Conservation (phyloP, 2,797 vertebrate genomes). For the Vultur gryphus region DNA sequence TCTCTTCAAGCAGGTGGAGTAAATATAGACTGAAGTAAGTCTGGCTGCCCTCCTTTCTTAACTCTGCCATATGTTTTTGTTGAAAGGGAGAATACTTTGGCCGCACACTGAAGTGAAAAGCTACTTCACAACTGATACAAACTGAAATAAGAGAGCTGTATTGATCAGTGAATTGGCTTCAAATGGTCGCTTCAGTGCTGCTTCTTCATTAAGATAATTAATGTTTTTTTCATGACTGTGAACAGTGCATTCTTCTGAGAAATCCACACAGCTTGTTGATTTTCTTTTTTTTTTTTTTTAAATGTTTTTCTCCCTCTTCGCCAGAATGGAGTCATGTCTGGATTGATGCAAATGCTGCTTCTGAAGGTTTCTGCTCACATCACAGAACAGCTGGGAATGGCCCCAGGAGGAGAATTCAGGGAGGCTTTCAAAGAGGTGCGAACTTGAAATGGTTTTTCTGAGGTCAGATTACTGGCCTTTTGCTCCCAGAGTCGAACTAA, state of each 20-base stretch:
- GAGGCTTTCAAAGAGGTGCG: conserved; percentile 96
- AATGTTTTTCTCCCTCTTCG: neutral
- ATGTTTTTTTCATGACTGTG: neutral
- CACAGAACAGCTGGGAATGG: conserved; percentile 97
- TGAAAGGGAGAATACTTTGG: neutral
- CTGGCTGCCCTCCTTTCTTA: neutral
- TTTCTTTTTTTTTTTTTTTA: neutral
- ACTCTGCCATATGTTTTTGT: neutral
- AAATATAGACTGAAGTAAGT: neutral
- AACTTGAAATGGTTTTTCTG: neutral
- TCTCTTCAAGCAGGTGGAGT: neutral
- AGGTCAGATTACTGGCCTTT: neutral
- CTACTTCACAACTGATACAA: neutral
- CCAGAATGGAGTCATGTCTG: conserved; percentile 97
- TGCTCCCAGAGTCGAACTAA: neutral
- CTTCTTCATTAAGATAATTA: neutral
- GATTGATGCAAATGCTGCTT: conserved; percentile 97
- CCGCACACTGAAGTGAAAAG: neutral
- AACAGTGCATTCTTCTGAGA: neutral
- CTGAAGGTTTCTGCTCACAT: conserved; percentile 98
- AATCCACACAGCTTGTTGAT: neutral
- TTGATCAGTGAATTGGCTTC: neutral
- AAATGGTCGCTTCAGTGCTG: neutral
- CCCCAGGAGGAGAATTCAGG: conserved; percentile 96
- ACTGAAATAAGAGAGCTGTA: neutral